A percentile compares a stretch with the other conserved stretches of the same genome.
Evolutionary conservation across 2,888 invertebrate genomes (phyloP).

Genomic region (Volucella bombylans): DNA sequence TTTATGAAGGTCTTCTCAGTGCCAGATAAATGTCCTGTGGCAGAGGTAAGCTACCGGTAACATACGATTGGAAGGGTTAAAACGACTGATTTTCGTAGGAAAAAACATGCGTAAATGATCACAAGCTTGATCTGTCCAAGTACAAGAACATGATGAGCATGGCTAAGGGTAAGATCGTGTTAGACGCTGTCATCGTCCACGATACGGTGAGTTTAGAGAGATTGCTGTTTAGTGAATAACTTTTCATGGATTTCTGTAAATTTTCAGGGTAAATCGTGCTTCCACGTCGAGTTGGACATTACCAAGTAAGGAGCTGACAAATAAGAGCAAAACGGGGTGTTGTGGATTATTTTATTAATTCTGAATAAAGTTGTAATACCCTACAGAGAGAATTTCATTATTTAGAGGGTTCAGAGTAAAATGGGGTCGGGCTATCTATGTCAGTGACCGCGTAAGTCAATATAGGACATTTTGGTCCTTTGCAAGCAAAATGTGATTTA

Average conservation of each 20-base stretch:
- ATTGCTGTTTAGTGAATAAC: neutral
- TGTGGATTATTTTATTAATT: too few relatives aligned
- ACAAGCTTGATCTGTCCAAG: constrained; percentile 81
- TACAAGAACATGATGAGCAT: constrained; percentile 82
- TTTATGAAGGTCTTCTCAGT: constrained; percentile 81
- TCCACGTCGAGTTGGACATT: constrained; percentile 80
- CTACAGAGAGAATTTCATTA: too few relatives aligned
- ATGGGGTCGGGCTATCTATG: too few relatives aligned
- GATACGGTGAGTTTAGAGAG: constrained; percentile 81
- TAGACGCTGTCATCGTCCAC: constrained; percentile 81
- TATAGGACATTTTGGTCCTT: too few relatives aligned
- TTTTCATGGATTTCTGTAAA: neutral
- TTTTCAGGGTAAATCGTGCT: constrained; percentile 80
- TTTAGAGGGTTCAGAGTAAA: too few relatives aligned
- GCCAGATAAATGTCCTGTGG: constrained; percentile 82
- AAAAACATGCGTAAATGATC: constrained; percentile 81
- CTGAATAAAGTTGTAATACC: too few relatives aligned
- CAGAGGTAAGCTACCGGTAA: constrained; percentile 76
- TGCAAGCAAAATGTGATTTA: too few relatives aligned
- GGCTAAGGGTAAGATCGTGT: constrained; percentile 81
- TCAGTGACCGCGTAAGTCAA: too few relatives aligned
- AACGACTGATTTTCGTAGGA: constrained; percentile 76
- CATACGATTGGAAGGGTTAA: neutral
- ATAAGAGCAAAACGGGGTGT: too few relatives aligned
- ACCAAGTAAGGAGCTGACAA: constrained; percentile 74